Evolutionary conservation across 2,113 vertebrate genomes (phyloP).

Genomic region (Oxyruncus cristatus): DNA sequence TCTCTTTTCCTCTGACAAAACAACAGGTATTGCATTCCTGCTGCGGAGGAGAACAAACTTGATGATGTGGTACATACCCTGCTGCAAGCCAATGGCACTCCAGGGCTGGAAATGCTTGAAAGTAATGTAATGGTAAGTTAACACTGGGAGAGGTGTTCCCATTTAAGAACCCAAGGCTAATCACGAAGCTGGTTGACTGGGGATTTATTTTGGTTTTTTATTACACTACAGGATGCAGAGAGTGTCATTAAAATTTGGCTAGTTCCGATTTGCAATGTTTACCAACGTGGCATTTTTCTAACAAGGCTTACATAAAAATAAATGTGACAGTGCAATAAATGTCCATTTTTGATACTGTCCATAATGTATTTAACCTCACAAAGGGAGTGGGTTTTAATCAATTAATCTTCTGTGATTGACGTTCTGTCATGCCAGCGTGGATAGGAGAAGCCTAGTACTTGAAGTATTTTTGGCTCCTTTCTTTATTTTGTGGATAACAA

Average conservation of each 20-base stretch:
- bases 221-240: background rate
- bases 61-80: conserved; percentile 95
- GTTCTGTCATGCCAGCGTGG: background rate
- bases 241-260: background rate
- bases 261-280: background rate
- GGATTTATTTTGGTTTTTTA: background rate
- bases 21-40: conserved; percentile 98
- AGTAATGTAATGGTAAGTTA: conserved; percentile 93
- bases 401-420: background rate
- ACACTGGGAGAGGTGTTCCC: background rate
- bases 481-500: background rate
- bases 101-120: conserved; percentile 98
- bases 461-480: background rate
- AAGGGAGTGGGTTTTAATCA: background rate
- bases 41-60: conserved; percentile 97
- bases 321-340: background rate
- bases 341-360: background rate
- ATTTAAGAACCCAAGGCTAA: background rate
- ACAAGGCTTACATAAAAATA: background rate
- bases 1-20: background rate
- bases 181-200: background rate
- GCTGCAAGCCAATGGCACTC: conserved; percentile 98
- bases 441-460: background rate
- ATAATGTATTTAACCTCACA: background rate
- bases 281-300: background rate